Evolutionary conservation across 2,888 invertebrate genomes (phyloP), one percentile per base, ranked within the genome.

Genomic region (Lithophane ornitopus): DNA sequence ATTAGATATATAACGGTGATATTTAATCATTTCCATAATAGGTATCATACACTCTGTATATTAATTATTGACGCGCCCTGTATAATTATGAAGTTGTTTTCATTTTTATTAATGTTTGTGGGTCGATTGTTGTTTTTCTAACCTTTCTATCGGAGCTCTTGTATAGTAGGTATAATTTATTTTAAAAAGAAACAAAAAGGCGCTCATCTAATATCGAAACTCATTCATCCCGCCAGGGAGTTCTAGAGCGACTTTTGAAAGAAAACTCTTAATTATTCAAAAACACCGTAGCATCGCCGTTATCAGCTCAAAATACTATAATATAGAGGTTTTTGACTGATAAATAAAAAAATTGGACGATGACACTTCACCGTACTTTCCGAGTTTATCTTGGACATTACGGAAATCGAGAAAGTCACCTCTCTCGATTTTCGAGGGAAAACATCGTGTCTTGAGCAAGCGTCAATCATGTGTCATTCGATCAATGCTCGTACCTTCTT

Each of bases 1-100:
- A 44, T 28, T 46, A 59, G 19, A 56, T 63, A 39, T 73, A 56
- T 66, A 69, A 49, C 26, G 26, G 58, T 46, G 12, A 19, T 39
- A 26, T 59, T 74, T 26, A 70, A 44, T 68, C 6, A 67, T 67
- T 73, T 83, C 63, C 19, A 22, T 49, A 66, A 49, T 49, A 66
- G 41, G 69, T 65, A 71, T 56, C 14, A 49, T 82, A 61, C 66
- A 83, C 61, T 77, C 19, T 52, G 26, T 67, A 8, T 61, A 68
- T 59, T 56, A 78, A 82, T 26, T 78, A 78, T 81, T 70, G 28
- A 78, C 46, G 9, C 34, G 14, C 1, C 34, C 41, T 44, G 16
- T 77, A 28, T 59, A 49, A 49, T 49, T 49, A 46, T 1, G 4
- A 1, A 44, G 22, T 72, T 34, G 28, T n/a, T 58, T 74, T 26